Percentiles rank a stretch among this genome's conserved stretches.
Conservation (phyloP, 2,888 invertebrate genomes). For the Agrypnus murinus region DNA sequence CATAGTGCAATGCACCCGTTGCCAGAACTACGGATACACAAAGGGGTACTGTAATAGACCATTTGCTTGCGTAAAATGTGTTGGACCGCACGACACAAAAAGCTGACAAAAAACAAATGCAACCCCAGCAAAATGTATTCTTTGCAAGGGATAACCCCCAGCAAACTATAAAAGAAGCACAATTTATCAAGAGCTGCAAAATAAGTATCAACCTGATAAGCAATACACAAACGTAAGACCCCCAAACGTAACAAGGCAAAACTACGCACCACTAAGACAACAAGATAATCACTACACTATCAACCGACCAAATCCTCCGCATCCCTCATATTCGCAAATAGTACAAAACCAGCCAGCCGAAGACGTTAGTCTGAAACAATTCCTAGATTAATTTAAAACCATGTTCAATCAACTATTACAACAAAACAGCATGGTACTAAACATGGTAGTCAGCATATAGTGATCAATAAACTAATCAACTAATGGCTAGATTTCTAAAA, state of each 20-base stretch:
- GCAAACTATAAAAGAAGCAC: too few relatives aligned
- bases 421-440: too few relatives aligned
- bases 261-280: not conserved
- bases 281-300: not conserved
- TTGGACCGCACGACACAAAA: too few relatives aligned
- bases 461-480: conserved; percentile 5
- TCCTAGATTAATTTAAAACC: conserved; percentile 20
- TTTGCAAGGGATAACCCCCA: too few relatives aligned
- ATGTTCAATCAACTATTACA: conserved; percentile 3
- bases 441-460: conserved; percentile 12
- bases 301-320: not conserved
- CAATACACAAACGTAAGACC: not conserved
- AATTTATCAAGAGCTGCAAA: too few relatives aligned
- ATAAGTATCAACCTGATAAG: conserved; percentile 7
- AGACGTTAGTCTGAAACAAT: not conserved
- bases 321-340: not conserved
- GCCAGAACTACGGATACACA: too few relatives aligned
- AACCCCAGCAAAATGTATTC: too few relatives aligned
- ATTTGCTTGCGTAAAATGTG: too few relatives aligned
- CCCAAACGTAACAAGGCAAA: not conserved
- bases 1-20: too few relatives aligned
- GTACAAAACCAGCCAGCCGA: not conserved
- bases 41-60: too few relatives aligned
- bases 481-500: conserved; percentile 21
- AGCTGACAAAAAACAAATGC: too few relatives aligned